Percentiles rank a stretch among this genome's conserved stretches.
phyloP scores from a whole-genome alignment of 2,797 vertebrate species.

The Malurus splendens region DNA sequence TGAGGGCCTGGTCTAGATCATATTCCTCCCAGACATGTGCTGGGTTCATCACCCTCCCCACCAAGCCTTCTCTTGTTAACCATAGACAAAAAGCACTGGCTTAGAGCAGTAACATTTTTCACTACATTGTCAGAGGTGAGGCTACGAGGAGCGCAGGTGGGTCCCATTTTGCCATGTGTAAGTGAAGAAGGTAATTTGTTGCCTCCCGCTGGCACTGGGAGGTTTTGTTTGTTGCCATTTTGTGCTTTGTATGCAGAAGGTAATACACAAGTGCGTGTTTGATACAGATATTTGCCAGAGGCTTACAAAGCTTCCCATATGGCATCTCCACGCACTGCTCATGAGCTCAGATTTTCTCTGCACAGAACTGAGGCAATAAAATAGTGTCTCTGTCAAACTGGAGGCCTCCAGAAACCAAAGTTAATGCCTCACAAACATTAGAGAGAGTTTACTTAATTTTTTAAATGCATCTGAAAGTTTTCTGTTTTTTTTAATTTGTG shows the following conservation, averaged over 20 bases:
- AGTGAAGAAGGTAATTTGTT: constrained; percentile 10
- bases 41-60: neutral
- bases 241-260: constrained; percentile 22
- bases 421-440: neutral
- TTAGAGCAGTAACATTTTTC: neutral
- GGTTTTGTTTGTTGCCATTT: neutral
- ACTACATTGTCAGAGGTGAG: neutral
- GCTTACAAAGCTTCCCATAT: constrained; percentile 51
- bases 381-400: neutral
- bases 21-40: neutral
- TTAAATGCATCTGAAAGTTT: neutral
- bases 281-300: constrained; percentile 47
- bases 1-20: neutral
- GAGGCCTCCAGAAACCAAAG: neutral
- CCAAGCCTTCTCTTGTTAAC: neutral
- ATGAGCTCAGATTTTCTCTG: neutral
- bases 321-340: neutral
- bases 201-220: neutral
- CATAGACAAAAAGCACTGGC: neutral
- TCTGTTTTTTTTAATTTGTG: neutral
- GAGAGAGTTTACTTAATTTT: neutral
- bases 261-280: neutral
- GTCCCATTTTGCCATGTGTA: constrained; percentile 31
- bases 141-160: neutral
- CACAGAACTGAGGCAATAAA: neutral